Evolutionary conservation across 1,140 invertebrate species (phyloP).

Genomic region (Drosophila subobscura): DNA sequence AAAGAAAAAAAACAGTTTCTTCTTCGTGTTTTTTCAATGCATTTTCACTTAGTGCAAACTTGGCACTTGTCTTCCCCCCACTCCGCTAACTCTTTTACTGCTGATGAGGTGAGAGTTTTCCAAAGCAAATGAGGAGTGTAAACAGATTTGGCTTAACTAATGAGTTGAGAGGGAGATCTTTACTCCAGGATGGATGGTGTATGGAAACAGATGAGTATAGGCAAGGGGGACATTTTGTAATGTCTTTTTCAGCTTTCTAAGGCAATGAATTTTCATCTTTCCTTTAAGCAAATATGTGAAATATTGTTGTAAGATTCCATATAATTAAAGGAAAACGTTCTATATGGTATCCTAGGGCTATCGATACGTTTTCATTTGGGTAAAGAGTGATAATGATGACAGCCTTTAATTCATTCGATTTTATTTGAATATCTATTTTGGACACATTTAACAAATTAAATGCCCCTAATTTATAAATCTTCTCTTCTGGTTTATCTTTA

Average conservation of each 20-base stretch:
- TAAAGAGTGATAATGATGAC: constrained; percentile 26
- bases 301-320: too few relatives aligned
- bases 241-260: neutral
- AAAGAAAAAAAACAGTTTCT: constrained; percentile 3
- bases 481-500: too few relatives aligned
- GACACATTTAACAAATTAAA: neutral
- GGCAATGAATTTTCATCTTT: neutral
- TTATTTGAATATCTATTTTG: too few relatives aligned
- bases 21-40: constrained; percentile 38
- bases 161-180: constrained; percentile 18
- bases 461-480: neutral
- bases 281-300: too few relatives aligned
- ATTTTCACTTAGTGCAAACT: constrained; percentile 70
- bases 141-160: constrained; percentile 39
- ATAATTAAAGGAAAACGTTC: too few relatives aligned
- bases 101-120: constrained; percentile 65
- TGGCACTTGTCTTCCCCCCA: constrained; percentile 39
- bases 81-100: constrained; percentile 21
- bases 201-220: neutral
- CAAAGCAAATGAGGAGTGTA: constrained; percentile 43
- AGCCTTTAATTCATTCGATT: neutral
- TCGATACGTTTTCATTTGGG: too few relatives aligned
- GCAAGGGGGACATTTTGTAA: neutral
- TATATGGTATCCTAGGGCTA: too few relatives aligned
- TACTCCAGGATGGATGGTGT: too few relatives aligned